Evolutionary conservation across 2,888 invertebrate genomes (phyloP), one percentile per base, ranked within the genome.

Genomic region (Campaea margaritaria): DNA sequence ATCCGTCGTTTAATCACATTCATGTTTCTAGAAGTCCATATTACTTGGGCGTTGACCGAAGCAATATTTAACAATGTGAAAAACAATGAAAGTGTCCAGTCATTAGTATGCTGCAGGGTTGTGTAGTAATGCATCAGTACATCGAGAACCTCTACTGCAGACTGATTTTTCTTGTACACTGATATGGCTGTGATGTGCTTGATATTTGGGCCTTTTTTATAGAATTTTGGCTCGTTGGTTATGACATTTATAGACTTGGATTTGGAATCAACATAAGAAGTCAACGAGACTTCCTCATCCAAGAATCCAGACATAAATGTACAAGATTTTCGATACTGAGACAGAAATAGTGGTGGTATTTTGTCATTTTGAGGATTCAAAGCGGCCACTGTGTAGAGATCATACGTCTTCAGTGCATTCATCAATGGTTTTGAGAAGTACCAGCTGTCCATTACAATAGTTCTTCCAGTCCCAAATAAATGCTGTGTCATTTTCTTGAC

Each of bases 41-140:
- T 67, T 0, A 91, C 89, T 75, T 93, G 93, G 44, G 92, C 83
- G 68, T 91, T 92, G 0, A 92, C 75, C 0, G 89, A 80, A 0
- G 91, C 90, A 69, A 92, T 85, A 63, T 93, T 91, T 12, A 92
- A 73, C 51, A 92, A 65, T 28, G 86, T 86, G 57, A 87, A 91
- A 66, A 92, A 91, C 58, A 92, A 67, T 3, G 90, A 85, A 8
- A 89, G 64, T 0, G 86, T 84, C 92, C 92, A 93, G 65, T 87
- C 82, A 64, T 91, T 90, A n/a, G 86, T 85, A 57, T 85, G 79
- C 57, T 90, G 87, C 82, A 87, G 82, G 5, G 91, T 88, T 0
- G 91, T 91, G 60, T 92, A 92, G 69, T 89, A 89, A 74, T 89
- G 83, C 85, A 90, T 89, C 9, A 92, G 68, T 9, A 92, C 89